Conservation (phyloP, 2,797 vertebrate genomes). For the Rallus crepitans region DNA sequence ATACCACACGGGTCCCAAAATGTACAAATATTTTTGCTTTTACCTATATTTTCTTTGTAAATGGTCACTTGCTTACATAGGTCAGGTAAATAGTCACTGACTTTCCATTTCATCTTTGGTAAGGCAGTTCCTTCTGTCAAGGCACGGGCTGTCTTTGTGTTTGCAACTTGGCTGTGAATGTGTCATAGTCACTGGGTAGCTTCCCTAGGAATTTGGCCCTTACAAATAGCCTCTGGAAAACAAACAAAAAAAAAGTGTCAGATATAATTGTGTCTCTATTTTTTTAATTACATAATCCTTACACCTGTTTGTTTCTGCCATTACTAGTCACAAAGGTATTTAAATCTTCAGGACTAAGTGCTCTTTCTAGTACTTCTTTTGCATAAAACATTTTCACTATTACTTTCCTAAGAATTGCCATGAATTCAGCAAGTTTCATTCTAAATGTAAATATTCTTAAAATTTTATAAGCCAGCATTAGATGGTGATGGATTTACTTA, state of each 20-base stretch:
- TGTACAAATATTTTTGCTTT: not conserved
- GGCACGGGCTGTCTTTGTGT: not conserved
- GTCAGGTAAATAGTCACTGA: not conserved
- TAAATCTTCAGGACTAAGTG: not conserved
- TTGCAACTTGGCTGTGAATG: not conserved
- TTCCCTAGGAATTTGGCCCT: not conserved
- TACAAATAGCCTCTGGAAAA: not conserved
- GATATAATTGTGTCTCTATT: not conserved
- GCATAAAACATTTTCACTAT: not conserved
- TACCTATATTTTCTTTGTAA: not conserved
- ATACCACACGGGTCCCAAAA: not conserved
- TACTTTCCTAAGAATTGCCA: not conserved
- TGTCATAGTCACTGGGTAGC: not conserved
- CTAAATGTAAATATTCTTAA: not conserved
- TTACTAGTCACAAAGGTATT: not conserved
- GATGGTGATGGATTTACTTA: not conserved
- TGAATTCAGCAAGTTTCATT: not conserved
- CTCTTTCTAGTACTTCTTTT: not conserved
- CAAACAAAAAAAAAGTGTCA: not conserved
- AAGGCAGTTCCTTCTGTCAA: not conserved
- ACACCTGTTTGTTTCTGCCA: not conserved
- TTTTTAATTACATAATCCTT: not conserved
- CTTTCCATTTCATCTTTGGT: not conserved
- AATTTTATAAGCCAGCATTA: not conserved
- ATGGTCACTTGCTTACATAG: not conserved